Evolutionary conservation across 2,888 invertebrate genomes (phyloP).

Genomic region (Tachina fera): DNA sequence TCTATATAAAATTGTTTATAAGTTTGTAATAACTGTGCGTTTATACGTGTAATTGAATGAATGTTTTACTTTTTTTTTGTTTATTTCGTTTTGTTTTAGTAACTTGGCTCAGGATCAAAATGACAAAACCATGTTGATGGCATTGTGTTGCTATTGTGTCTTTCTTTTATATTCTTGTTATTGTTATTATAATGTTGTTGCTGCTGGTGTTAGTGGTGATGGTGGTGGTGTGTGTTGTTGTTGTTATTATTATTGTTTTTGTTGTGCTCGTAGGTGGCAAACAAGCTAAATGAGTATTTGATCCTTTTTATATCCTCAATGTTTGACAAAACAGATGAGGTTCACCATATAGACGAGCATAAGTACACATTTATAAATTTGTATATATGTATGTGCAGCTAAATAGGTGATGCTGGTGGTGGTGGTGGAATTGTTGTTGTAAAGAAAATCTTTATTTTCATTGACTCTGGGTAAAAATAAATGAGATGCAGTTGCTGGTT

Average conservation of each 20-base stretch:
- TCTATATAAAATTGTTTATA: conserved; percentile 51
- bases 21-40: conserved; percentile 35
- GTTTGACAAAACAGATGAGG: conserved; percentile 75
- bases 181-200: conserved; percentile 39
- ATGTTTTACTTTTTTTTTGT: conserved; percentile 61
- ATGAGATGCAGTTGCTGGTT: neutral
- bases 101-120: conserved; percentile 73
- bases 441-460: conserved; percentile 4
- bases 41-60: conserved; percentile 32
- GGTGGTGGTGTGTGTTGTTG: neutral
- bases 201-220: conserved; percentile 14
- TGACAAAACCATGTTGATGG: conserved; percentile 76
- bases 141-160: conserved; percentile 76
- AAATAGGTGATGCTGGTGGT: neutral
- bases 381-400: neutral
- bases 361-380: neutral
- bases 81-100: conserved; percentile 35
- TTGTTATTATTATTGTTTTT: conserved; percentile 25
- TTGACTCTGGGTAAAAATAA: conserved; percentile 28
- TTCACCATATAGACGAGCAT: conserved; percentile 56
- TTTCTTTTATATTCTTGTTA: conserved; percentile 36
- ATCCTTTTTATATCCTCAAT: conserved; percentile 76
- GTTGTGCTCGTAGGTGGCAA: conserved; percentile 58
- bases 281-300: conserved; percentile 75
- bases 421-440: conserved; percentile 20